Conservation (phyloP, 1,140 invertebrate species). For the Theocolax elegans region DNA sequence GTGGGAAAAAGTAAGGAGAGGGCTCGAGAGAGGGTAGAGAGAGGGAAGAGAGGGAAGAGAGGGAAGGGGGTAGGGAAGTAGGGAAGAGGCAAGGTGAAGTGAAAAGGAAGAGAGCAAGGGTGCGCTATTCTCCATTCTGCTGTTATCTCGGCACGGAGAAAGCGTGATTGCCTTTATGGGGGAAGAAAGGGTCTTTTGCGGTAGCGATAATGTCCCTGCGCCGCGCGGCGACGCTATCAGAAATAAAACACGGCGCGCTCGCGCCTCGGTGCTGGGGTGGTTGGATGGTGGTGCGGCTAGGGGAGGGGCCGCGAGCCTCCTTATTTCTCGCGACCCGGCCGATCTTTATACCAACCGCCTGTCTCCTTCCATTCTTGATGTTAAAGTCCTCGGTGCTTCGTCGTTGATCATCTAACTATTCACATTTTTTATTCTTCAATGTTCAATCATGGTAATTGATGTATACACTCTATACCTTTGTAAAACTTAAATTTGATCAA, state of each 20-base stretch:
- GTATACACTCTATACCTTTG: no score
- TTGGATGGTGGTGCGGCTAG: background rate
- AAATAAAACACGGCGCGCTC: conserved; percentile 60
- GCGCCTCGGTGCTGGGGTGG: conserved; percentile 3
- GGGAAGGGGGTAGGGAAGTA: background rate
- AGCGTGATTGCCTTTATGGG: conserved; percentile 68
- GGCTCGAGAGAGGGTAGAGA: background rate
- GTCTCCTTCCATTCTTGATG: background rate
- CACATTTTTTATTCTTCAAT: no score
- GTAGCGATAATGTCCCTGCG: conserved; percentile 65
- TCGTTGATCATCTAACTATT: no score
- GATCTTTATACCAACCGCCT: background rate
- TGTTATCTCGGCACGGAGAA: conserved; percentile 63
- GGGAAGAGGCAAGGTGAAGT: background rate
- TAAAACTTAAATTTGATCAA: no score
- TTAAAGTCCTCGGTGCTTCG: no score
- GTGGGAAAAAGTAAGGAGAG: background rate
- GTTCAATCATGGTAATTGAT: no score
- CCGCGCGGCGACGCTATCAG: conserved; percentile 63
- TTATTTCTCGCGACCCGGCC: background rate
- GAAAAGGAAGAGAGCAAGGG: background rate
- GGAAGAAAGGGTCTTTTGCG: conserved; percentile 67
- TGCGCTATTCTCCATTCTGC: conserved; percentile 58
- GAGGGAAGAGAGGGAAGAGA: conserved; percentile 3
- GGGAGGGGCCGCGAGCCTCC: conserved; percentile 6